Conservation (phyloP, 1,140 invertebrate species). For the Leptestheria dahalacensis region DNA sequence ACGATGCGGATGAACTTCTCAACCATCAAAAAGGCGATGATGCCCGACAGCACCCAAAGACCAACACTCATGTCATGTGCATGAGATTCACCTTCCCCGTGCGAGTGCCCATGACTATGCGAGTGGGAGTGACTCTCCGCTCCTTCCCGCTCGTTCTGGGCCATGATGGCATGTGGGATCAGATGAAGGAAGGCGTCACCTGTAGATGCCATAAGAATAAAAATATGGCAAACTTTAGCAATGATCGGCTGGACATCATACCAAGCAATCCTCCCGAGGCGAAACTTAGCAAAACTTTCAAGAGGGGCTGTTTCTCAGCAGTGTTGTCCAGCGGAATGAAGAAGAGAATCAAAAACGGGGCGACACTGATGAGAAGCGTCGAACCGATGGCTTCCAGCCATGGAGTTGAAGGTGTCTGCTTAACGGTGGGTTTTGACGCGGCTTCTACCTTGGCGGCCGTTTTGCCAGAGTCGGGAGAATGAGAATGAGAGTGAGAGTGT, state of each 20-base stretch:
- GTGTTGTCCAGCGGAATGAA: conserved; percentile 83
- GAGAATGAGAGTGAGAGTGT: conserved; percentile 18
- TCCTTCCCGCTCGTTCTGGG: conserved; percentile 27
- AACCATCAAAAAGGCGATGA: conserved; percentile 75
- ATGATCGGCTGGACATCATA: too few relatives aligned
- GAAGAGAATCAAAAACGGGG: conserved; percentile 85
- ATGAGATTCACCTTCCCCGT: conserved; percentile 34
- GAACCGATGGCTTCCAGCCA: conserved; percentile 73
- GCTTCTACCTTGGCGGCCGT: too few relatives aligned
- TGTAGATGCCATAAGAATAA: not conserved
- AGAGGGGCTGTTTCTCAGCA: conserved; percentile 58
- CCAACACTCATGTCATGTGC: conserved; percentile 68
- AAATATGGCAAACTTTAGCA: too few relatives aligned
- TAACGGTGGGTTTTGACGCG: conserved; percentile 23
- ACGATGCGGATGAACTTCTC: conserved; percentile 84
- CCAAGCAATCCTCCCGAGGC: conserved; percentile 82
- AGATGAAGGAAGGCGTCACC: conserved; percentile 86
- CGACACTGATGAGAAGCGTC: conserved; percentile 81
- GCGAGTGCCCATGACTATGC: conserved; percentile 27
- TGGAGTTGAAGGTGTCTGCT: conserved; percentile 34
- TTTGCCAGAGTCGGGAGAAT: conserved; percentile 23
- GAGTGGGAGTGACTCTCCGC: conserved; percentile 34
- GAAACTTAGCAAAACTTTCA: conserved; percentile 84
- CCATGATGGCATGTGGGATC: conserved; percentile 79
- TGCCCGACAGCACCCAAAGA: conserved; percentile 78